Conservation (phyloP, 2,113 vertebrate genomes). For the Leucopsar rothschildi region DNA sequence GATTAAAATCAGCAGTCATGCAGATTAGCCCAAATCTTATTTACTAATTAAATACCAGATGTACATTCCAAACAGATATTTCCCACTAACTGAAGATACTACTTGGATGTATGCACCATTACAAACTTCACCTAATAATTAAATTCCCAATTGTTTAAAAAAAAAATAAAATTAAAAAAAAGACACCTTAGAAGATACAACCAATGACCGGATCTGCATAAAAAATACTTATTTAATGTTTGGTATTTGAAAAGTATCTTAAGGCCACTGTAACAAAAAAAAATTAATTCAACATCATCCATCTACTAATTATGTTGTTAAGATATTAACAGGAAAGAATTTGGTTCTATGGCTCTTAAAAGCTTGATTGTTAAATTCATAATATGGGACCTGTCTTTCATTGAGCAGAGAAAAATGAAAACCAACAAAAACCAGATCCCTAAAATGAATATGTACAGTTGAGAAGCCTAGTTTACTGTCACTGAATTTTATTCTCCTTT, state of each 20-base stretch:
- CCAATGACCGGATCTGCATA: not conserved
- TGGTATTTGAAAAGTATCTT: not conserved
- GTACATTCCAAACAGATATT: not conserved
- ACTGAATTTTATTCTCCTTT: not conserved
- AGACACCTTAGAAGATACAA: not conserved
- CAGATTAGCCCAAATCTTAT: not conserved
- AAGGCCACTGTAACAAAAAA: not conserved
- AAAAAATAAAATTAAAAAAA: not conserved
- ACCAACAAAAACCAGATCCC: not conserved
- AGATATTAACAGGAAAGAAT: not conserved
- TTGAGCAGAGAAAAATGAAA: not conserved
- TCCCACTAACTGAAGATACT: not conserved
- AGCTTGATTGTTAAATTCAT: not conserved
- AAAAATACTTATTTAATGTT: not conserved
- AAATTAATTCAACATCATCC: not conserved
- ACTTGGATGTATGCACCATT: not conserved
- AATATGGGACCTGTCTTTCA: not conserved
- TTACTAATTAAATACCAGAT: not conserved
- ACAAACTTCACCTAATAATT: not conserved
- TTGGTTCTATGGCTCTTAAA: not conserved
- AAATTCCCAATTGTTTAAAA: not conserved
- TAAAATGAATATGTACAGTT: not conserved
- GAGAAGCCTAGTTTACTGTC: not conserved
- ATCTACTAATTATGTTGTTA: not conserved
- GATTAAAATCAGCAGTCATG: not conserved